A percentile compares a stretch with the other conserved stretches of the same genome.
Conservation (phyloP, 2,888 invertebrate species). For the Drosophila nr. perissopoda region DNA sequence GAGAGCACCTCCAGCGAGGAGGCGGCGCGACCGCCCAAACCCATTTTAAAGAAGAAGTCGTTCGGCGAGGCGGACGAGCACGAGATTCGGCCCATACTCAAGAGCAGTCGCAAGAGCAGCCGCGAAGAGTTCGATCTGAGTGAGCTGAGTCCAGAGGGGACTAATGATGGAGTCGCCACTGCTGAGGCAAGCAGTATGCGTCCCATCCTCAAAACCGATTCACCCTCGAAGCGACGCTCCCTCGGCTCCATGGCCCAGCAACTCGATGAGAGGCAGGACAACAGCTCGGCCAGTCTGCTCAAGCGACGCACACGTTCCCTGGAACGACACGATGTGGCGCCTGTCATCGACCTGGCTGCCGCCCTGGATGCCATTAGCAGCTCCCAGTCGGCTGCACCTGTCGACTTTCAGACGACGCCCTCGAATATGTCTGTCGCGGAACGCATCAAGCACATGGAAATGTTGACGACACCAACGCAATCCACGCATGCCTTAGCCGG, state of each 20-base stretch:
- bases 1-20: slow-evolving; percentile 87
- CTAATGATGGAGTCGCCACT: slow-evolving; percentile 20
- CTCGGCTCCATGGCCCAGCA: slow-evolving; percentile 55
- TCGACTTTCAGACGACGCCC: slow-evolving; percentile 67
- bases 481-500: slow-evolving; percentile 1
- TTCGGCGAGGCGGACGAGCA: slow-evolving; percentile 90
- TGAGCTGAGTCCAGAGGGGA: slow-evolving; percentile 43
- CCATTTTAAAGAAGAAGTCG: slow-evolving; percentile 95
- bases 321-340: slow-evolving; percentile 87
- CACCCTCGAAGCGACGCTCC: slow-evolving; percentile 83
- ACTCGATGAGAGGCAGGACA: slow-evolving; percentile 16
- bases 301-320: slow-evolving; percentile 82
- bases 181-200: slow-evolving; percentile 56
- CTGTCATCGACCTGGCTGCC: slow-evolving; percentile 82
- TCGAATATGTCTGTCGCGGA: slow-evolving; percentile 88
- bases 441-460: slow-evolving; percentile 85
- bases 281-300: slow-evolving; percentile 52
- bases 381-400: slow-evolving; percentile 51
- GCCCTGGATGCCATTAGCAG: slow-evolving; percentile 80
- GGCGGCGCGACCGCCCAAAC: slow-evolving; percentile 87
- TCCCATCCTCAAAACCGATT: slow-evolving; percentile 83
- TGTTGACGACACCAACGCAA: slow-evolving; percentile 40
- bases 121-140: slow-evolving; percentile 86
- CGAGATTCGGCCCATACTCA: slow-evolving; percentile 92
- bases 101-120: slow-evolving; percentile 89